These are phyloP conservation scores for Prionace glauca DNA, from an alignment of 2,797 vertebrate species.

Conservation along the genomic window DNA sequence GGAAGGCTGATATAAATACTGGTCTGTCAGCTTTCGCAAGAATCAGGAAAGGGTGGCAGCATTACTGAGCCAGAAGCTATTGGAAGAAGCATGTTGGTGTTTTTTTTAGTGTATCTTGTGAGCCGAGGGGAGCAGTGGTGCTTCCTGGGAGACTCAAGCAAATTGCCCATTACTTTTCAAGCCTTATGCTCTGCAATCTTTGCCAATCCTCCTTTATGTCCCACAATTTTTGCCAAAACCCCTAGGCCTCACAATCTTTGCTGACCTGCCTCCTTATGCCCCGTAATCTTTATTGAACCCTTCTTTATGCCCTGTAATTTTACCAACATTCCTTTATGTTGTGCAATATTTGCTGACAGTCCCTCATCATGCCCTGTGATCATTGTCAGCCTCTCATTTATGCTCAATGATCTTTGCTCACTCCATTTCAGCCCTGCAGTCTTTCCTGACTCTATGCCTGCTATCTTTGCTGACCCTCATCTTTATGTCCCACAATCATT, in stretches of 20 bases:
- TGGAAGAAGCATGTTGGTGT: neutral
- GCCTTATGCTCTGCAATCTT: neutral
- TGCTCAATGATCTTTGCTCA: neutral
- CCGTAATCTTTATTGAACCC: neutral
- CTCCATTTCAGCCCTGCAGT: neutral
- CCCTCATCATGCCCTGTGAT: neutral
- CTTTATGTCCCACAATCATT: too few relatives aligned
- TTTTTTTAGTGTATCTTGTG: neutral
- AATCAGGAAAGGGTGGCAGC: neutral
- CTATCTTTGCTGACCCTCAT: neutral
- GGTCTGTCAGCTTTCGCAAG: neutral
- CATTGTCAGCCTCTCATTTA: neutral
- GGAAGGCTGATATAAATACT: neutral
- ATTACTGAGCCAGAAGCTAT: neutral
- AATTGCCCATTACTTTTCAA: neutral
- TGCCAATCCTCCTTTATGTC: neutral
- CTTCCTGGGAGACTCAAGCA: neutral
- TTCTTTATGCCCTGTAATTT: neutral
- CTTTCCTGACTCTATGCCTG: neutral
- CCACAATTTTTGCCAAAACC: neutral
- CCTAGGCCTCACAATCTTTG: neutral
- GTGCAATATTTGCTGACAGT: neutral
- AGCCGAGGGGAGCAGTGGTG: neutral
- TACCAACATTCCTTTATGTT: neutral
- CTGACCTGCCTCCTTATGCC: neutral